Conservation (phyloP, 2,797 vertebrate species). For the Pagetopsis macropterus region DNA sequence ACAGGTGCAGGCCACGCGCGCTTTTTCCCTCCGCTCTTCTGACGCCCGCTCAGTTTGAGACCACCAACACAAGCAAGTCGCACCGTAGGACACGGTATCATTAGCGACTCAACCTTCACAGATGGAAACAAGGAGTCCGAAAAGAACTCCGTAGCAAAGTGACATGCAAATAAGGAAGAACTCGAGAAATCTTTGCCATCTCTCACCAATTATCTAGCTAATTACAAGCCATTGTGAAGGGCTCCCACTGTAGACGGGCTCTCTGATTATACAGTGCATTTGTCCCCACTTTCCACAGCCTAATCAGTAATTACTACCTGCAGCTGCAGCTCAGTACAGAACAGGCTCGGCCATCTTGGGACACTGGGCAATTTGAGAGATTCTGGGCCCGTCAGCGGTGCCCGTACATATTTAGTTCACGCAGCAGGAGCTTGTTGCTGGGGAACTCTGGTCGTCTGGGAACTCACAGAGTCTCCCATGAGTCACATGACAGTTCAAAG, state of each 20-base stretch:
- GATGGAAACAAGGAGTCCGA: conserved; percentile 64
- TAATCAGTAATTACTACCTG: conserved; percentile 91
- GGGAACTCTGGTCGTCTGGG: conserved; percentile 15
- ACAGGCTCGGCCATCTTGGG: conserved; percentile 62
- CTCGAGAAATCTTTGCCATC: conserved; percentile 83
- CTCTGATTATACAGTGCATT: conserved; percentile 85
- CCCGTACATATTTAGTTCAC: conserved; percentile 25
- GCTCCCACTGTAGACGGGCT: conserved; percentile 82
- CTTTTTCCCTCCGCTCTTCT: conserved; percentile 8
- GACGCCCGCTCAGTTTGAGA: conserved; percentile 31
- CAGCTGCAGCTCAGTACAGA: conserved; percentile 77
- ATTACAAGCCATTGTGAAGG: conserved; percentile 87
- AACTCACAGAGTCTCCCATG: background rate
- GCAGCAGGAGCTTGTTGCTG: conserved; percentile 25
- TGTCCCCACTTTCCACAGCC: conserved; percentile 81
- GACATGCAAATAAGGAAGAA: conserved; percentile 82
- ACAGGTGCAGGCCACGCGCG: conserved; percentile 55
- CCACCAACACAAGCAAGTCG: conserved; percentile 40
- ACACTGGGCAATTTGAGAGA: conserved; percentile 50
- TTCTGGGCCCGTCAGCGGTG: conserved; percentile 29
- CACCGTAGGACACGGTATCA: conserved; percentile 63
- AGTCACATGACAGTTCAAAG: conserved; percentile 15
- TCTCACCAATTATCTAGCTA: conserved; percentile 88
- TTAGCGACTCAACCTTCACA: conserved; percentile 66
- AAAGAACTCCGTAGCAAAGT: conserved; percentile 66